Base-by-base conservation (phyloP, 2,113 vertebrate species). In the Paradisaea rubra region DNA sequence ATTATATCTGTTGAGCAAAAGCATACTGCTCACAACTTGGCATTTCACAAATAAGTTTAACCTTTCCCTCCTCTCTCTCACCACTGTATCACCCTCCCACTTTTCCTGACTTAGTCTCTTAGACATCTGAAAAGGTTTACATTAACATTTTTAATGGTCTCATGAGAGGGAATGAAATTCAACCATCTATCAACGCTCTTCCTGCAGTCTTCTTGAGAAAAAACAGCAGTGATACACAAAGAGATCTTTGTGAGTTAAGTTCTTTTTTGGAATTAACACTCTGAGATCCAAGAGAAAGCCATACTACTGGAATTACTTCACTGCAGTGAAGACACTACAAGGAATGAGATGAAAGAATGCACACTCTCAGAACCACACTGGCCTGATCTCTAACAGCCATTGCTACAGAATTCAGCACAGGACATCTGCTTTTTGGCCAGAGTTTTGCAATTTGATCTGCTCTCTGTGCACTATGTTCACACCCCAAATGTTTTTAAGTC, bases 21-120 rank as follows among this genome's bases (percentile, higher is more conserved):
- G 33, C 33, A 18, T 31, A 59, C 47, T 59, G 27, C 12, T 95
- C n/a, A 57, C 52, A 93, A 49, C 23, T 39, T 88, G 64, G 50
- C 68, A 92, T 94, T 93, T 92, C 68, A 84, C 59, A 93, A 94
- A 63, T 80, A 92, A 86, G 45, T 44, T 83, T 88, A 91, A 86
- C 80, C 72, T 83, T 94, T 92, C 47, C 30, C 35, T 92, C 8
- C 21, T 28, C 57, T 81, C 47, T 76, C 39, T 65, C 11, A 50
- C 30, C 20, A 70, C 45, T 22, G 13, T 49, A 91, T 70, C 45
- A 61, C 31, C 6, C 54, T 88, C 54, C 10, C 44, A 41, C 54
- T 92, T 93, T 76, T 65, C 37, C 41, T 77, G 54, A 57, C 54
- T 92, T 92, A 65, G 71, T 70, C 15, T 90, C 20, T 80, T 52